Percentiles rank a stretch among this genome's conserved stretches.
These are phyloP conservation scores for Epizoanthus stellaris DNA, from an alignment of 92 coral and sea anemone genomes.

Conservation along the genomic window DNA sequence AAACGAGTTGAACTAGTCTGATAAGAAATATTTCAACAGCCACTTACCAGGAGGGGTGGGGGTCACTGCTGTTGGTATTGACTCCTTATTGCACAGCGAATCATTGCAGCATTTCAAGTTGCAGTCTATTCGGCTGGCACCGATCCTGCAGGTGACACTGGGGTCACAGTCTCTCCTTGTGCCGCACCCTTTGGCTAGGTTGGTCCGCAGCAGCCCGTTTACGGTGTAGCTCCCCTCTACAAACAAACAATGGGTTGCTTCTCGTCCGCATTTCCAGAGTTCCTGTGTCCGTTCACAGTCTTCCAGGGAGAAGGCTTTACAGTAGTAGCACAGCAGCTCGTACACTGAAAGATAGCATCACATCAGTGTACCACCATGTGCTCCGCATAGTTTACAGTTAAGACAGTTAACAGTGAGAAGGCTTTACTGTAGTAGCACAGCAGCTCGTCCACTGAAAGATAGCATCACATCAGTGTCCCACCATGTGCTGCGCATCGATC, in stretches of 20 bases:
- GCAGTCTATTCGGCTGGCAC: conserved; percentile 4
- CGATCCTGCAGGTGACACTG: conserved; percentile 10
- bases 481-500: no score
- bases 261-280: conserved; percentile 37
- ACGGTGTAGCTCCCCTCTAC: conserved; percentile 22
- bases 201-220: conserved; percentile 16
- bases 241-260: conserved; percentile 34
- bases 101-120: conserved; percentile 24
- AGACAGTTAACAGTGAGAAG: no score
- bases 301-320: conserved; percentile 10
- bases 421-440: no score
- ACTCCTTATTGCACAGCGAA: conserved; percentile 5
- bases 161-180: conserved; percentile 25
- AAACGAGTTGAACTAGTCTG: neutral
- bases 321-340: conserved; percentile 17
- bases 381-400: no score
- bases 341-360: conserved; percentile 8
- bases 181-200: conserved; percentile 24
- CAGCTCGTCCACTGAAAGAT: no score
- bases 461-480: neutral
- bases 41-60: conserved; percentile 23
- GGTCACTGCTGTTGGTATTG: neutral
- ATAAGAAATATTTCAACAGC: neutral
- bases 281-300: conserved; percentile 24
- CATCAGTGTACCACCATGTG: neutral